Base-by-base conservation (phyloP, 1,140 invertebrate genomes). In the Nasonia vitripennis region DNA sequence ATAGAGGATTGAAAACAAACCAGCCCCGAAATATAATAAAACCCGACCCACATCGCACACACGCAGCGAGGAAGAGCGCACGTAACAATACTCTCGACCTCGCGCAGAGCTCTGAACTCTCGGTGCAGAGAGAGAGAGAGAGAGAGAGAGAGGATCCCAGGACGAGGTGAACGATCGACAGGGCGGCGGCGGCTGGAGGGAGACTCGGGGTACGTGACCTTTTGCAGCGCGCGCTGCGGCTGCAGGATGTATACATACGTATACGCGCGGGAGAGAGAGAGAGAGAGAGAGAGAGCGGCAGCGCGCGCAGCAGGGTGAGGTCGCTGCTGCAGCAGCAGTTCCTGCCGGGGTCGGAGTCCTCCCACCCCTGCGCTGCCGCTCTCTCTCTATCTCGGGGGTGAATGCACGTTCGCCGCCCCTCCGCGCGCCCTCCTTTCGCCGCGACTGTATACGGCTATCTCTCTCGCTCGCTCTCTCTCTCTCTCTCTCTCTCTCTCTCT, bases 291-390 rank as follows among this genome's bases (percentile, higher is more conserved):
- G 0, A 27, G 7, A 41, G 37, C 34, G 17, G 67, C 34, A 23
- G 78, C 62, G 51, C 87, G 86, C 86, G 87, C 87, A 86, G 89
- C 90, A 90, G 88, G 89, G 90, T 88, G 89, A 90, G 89, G 89
- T 87, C 88, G 87, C 87, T 88, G 87, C 87, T 27, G 73, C 79
- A 82, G 84, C 27, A 27, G 27, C 27, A 27, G 27, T 27, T 0
- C 41, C n/a, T 78, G 20, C 86, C 83, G 83, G 83, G 83, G 77
- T 84, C 83, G 83, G 62, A 78, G 78, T 77, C 55, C 86, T 34
- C 84, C 68, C 83, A 68, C 82, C 84, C 84, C 85, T 74, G 12
- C 75, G 62, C 73, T 17, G 20, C 55, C n/a, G 20, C 55, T 81
- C 80, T 37, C 34, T 34, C 34, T 37, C 34, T 37, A 37, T 37